These are phyloP conservation scores for Himalopsyche anomala DNA, from an alignment of 2,888 invertebrate genomes.

Conservation along the genomic window DNA sequence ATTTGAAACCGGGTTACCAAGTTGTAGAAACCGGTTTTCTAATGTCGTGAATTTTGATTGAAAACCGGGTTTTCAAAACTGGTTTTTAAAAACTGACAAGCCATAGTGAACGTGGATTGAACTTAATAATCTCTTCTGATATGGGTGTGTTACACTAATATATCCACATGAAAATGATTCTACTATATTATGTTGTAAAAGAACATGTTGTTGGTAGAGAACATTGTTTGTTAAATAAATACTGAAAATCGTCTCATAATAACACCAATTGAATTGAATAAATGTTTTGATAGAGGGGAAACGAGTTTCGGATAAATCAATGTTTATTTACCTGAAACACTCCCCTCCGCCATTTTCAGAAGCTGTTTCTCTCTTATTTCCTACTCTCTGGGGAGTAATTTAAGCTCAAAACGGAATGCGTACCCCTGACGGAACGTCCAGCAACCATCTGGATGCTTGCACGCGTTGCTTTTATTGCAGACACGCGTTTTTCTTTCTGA, in stretches of 20 bases:
- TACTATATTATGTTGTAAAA: too few species aligned
- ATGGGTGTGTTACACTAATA: too few species aligned
- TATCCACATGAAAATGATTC: too few species aligned
- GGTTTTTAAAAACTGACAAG: too few species aligned
- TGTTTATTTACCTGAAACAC: constrained; percentile 32
- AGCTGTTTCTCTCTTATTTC: constrained; percentile 12
- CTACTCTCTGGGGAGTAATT: constrained; percentile 20
- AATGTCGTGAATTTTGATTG: too few species aligned
- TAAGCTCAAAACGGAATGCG: constrained; percentile 15
- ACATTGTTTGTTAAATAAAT: too few species aligned
- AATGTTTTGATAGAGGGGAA: constrained; percentile 8
- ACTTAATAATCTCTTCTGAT: too few species aligned
- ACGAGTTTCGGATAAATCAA: constrained; percentile 4
- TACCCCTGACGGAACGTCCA: constrained; percentile 35
- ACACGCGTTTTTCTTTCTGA: constrained; percentile 4
- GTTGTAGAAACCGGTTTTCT: too few species aligned
- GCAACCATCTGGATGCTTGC: constrained; percentile 4
- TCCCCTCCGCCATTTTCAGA: constrained; percentile 15
- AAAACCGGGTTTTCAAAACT: too few species aligned
- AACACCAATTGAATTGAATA: not conserved
- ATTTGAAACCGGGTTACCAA: too few species aligned
- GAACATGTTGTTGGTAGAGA: too few species aligned
- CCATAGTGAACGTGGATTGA: too few species aligned
- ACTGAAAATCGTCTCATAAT: not conserved
- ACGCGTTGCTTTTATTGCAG: constrained; percentile 38